Percentiles rank a stretch among this genome's conserved stretches.
These are phyloP conservation scores for Actinostola sp. DNA, from an alignment of 92 coral and sea anemone species.

Conservation along the genomic window DNA sequence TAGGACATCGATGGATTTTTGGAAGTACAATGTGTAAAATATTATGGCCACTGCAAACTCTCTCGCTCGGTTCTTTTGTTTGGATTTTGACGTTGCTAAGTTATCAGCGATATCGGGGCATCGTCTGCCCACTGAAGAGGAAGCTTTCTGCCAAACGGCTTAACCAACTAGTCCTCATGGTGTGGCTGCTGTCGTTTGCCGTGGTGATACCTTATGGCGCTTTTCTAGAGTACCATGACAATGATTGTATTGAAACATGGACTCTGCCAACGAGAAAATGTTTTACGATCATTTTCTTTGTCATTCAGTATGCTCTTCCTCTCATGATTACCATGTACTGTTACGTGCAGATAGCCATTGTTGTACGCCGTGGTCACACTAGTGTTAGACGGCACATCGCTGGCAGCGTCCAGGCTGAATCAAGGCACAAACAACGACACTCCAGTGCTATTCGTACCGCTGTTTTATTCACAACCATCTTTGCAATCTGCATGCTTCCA, in stretches of 20 bases:
- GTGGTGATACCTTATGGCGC: conserved; percentile 62
- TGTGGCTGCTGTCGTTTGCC: conserved; percentile 60
- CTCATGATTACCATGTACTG: conserved; percentile 58
- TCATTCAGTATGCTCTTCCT: conserved; percentile 68
- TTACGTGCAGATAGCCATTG: conserved; percentile 55
- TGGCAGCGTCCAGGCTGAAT: conserved; percentile 53
- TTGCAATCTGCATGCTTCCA: conserved; percentile 85
- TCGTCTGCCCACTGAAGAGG: conserved; percentile 47
- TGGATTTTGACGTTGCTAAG: conserved; percentile 68
- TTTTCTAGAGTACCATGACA: conserved; percentile 48
- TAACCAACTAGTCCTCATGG: conserved; percentile 23
- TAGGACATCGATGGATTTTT: conserved; percentile 60
- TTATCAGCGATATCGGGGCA: conserved; percentile 64
- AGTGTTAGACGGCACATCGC: conserved; percentile 44
- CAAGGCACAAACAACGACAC: conserved; percentile 49
- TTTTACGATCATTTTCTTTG: conserved; percentile 63
- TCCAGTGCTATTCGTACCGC: conserved; percentile 74
- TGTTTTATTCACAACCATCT: conserved; percentile 63
- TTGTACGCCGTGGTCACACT: conserved; percentile 52
- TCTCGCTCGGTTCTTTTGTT: conserved; percentile 72
- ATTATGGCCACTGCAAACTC: conserved; percentile 76
- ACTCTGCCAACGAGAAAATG: conserved; percentile 25
- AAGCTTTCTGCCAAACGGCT: conserved; percentile 12
- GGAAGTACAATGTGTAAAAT: conserved; percentile 71
- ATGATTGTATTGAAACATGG: conserved; percentile 74